Evolutionary conservation across 2,797 vertebrate genomes (phyloP), one percentile per base, ranked within the genome.

Genomic region (Anguilla marmorata): DNA sequence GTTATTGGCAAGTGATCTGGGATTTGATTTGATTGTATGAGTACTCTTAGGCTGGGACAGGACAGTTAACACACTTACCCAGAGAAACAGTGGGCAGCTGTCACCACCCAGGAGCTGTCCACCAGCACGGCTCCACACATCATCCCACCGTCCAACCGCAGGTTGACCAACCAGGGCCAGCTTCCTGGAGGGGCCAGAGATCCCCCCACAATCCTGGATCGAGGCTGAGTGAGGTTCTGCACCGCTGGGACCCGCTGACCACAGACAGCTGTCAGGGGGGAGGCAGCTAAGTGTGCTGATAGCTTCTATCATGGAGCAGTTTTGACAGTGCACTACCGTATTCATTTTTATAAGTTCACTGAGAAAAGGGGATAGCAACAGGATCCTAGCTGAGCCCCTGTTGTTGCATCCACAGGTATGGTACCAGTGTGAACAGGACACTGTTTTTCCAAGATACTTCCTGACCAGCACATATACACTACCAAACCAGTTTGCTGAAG

Each of bases 121-220:
- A 99, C 97, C 88, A 99, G 94, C 56, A 98, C 98, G 16, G 97
- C 98, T 21, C 98, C 97, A 0, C 98, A 99, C 97, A 98, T 97
- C 91, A 98, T 92, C 48, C 96, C 96, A 7, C 97, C 97, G 0
- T 97, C 95, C 24, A 98, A 93, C 90, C 96, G 96, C 90, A 99
- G 96, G 7, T 98, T 97, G 90, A 98, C 98, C 91, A 99, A 94
- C 98, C 98, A 99, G 41, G 98, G 98, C 98, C 98, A 99, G 91
- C 97, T 96, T 12, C 97, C 98, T 0, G 90, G 96, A 0, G 95
- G 92, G 0, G 98, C 97, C 2, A 91, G 92, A 7, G 95, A 97
- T 88, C 98, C 98, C 0, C 98, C 98, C 66, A 98, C 96, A 48
- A 99, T 99, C 91, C 97, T 95, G 63, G 96, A 97, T 16, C 94